Base-by-base conservation (phyloP, 2,888 invertebrate species). In the Drosophila kanekoi region DNA sequence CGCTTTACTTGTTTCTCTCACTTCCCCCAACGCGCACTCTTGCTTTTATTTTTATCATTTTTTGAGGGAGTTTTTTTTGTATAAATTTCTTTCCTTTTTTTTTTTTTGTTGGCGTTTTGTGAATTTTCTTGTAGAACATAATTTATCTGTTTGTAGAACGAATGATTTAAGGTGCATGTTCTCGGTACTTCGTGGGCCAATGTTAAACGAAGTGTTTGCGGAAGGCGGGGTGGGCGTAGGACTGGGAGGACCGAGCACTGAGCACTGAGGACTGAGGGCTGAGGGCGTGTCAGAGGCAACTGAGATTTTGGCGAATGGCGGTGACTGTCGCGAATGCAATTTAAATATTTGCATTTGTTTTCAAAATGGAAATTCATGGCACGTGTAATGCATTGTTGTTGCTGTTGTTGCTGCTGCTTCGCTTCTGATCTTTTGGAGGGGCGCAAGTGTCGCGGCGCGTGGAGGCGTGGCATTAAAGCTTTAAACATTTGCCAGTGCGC, bases 321-420 rank as follows among this genome's bases (percentile, higher is more conserved):
- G 81, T 84, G 81, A 77, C 78, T 78, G 84, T 81, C 72, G 87
- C 84, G 86, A 87, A 87, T 89, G 88, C 88, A 87, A 89, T 89
- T 87, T 87, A 87, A 89, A 87, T 87, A 87, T 87, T 87, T 89
- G 88, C 88, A 80, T 87, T 89, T 87, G 77, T 74, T 86, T 86
- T 82, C 65, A 43, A 70, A 76, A 78, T 78, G 77, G 62, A 78
- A 75, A 77, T 70, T 78, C 61, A 62, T 70, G 78, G 76, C 69
- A 73, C 78, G 76, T 77, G 83, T 82, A 77, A 77, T 70, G 77
- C 67, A 64, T 63, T 67, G 47, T 38, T 23, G 48, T 43, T 10
- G 68, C 38, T 59, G 44, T 56, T 40, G 8, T 49, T 35, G 45
- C 18, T 58, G 49, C 20, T 47, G 38, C 28, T 44, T 44, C 16